Conservation (phyloP, 1,140 invertebrate genomes). For the Eumaeus atala region DNA sequence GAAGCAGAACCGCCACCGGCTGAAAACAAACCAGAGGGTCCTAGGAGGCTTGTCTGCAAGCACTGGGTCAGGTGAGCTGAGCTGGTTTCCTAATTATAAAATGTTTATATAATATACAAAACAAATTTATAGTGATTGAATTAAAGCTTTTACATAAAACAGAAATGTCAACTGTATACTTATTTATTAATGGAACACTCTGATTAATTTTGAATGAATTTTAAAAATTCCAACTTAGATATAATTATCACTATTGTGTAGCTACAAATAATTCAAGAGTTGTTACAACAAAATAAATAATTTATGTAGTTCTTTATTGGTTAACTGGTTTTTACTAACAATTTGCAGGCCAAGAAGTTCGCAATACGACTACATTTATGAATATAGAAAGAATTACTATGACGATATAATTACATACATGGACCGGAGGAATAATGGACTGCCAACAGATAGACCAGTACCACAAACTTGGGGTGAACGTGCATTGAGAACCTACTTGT, state of each 20-base stretch:
- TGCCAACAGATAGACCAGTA: conserved; percentile 80
- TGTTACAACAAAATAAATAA: no score
- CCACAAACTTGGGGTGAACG: conserved; percentile 89
- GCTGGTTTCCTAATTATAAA: no score
- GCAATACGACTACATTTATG: conserved; percentile 87
- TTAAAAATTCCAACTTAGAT: no score
- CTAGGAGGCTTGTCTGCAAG: conserved; percentile 77
- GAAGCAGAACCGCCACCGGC: conserved; percentile 75
- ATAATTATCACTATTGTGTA: no score
- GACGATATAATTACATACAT: conserved; percentile 88
- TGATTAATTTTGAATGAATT: no score
- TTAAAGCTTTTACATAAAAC: no score
- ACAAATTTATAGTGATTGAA: no score
- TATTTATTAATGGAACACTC: no score
- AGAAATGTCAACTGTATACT: no score
- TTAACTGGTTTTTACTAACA: conserved; percentile 14
- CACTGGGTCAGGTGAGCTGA: conserved; percentile 81
- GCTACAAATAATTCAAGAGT: no score
- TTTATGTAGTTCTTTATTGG: background rate
- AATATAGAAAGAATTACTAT: conserved; percentile 89
- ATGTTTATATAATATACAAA: no score
- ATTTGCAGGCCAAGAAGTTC: conserved; percentile 82
- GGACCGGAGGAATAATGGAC: conserved; percentile 82
- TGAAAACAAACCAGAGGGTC: conserved; percentile 65
- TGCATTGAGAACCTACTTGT: conserved; percentile 80